Conservation (phyloP, 2,797 vertebrate genomes). For the Mus caroli region DNA sequence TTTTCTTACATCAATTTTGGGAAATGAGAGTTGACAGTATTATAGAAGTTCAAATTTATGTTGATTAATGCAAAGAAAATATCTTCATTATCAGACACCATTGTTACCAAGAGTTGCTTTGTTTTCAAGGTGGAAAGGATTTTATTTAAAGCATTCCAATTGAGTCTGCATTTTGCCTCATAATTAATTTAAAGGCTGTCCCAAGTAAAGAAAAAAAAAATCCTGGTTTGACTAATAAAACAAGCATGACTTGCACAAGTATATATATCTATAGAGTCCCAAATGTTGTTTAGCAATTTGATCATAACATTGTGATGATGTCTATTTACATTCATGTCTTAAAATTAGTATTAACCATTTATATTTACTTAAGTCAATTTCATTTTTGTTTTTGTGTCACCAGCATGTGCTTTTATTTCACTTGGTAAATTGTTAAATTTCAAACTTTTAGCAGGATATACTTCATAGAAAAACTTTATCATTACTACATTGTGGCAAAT, state of each 20-base stretch:
- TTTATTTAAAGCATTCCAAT: not conserved
- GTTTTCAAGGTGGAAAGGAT: not conserved
- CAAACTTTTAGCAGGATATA: conserved; percentile 23
- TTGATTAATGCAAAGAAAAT: conserved; percentile 21
- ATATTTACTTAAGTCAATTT: conserved; percentile 53
- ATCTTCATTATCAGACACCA: not conserved
- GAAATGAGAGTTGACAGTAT: not conserved
- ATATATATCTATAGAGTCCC: conserved; percentile 2
- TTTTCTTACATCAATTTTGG: not conserved
- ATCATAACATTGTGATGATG: not conserved
- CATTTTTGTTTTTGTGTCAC: conserved; percentile 62
- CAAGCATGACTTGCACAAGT: not conserved
- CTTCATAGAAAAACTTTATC: conserved; percentile 31
- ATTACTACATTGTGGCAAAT: conserved; percentile 50
- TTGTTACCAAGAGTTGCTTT: not conserved
- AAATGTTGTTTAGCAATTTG: conserved; percentile 26
- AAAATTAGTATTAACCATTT: conserved; percentile 48
- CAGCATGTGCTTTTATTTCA: not conserved
- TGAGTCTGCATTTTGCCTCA: not conserved
- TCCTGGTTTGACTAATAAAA: not conserved
- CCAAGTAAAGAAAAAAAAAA: not conserved
- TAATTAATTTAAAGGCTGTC: conserved; percentile 25
- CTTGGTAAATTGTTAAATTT: not conserved
- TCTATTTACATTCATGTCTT: conserved; percentile 11
- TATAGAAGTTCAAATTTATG: not conserved